Evolutionary conservation across 1,140 invertebrate genomes (phyloP), one percentile per base, ranked within the genome.

Genomic region (Eubasilissa regina): DNA sequence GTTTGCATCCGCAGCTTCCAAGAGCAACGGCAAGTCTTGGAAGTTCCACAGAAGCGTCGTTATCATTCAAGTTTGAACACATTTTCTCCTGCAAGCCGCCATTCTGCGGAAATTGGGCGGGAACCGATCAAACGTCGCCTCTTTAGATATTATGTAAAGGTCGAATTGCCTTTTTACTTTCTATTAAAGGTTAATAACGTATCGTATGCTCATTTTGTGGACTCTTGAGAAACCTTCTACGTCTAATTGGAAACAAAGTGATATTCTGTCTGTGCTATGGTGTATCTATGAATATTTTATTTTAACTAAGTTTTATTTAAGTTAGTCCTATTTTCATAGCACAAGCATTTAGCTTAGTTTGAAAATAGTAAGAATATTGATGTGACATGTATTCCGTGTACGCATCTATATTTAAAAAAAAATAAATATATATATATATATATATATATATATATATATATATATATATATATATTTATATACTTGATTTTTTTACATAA

Each of bases 1-100:
- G 64, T 68, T 68, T 68, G 64, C 64, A 68, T 68, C 45, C 55
- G 13, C 48, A 13, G 48, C 48, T 12, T 51, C 48, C n/a, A 3
- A 51, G 11, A 51, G 48, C 48, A 51, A 8, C 25, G 25, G 25
- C 25, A 35, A 35, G 25, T 35, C 25, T 35, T 35, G 25, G 25
- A 35, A 3, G 17, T 13, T 19, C 15, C 21, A 17, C 53, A 56
- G 53, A 56, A 17, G 6, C 25, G 6, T 6, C 6, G 25, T 35
- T 35, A 12, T 43, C 9, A 64, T 25, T 64, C n/a, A 25, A 9
- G 60, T 64, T 25, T 12, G 60, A n/a, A 25, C 1, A 3, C 11
- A 62, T 12, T 25, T 25, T 13, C 12, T 43, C 58, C 58, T 21
- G 15, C 13, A 12, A 12, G 13, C 19, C 35, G 19, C 9, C n/a